These are phyloP conservation scores for Nyctibius grandis DNA, from an alignment of 2,797 vertebrate species.

Conservation along the genomic window DNA sequence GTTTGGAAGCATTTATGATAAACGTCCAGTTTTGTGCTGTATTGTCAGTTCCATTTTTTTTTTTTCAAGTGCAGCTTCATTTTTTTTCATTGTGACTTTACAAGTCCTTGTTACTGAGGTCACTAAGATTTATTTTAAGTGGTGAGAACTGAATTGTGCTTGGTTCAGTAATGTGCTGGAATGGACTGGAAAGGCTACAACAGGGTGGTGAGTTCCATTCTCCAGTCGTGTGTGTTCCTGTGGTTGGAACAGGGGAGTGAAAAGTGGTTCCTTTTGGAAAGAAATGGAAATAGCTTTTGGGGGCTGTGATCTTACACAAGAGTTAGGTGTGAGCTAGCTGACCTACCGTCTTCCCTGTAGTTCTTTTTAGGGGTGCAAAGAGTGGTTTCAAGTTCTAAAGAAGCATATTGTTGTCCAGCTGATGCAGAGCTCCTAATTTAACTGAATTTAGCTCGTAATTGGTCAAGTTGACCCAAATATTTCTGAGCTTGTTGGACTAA, in stretches of 20 bases:
- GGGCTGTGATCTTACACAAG: background rate
- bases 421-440: background rate
- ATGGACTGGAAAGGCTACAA: background rate
- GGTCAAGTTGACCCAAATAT: background rate
- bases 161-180: background rate
- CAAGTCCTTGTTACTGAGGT: background rate
- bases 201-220: background rate
- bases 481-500: background rate
- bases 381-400: background rate
- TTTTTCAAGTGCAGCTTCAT: background rate
- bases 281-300: background rate
- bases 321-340: background rate
- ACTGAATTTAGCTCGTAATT: background rate
- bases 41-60: accelerated
- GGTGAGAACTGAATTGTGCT: background rate
- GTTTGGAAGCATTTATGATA: background rate
- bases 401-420: background rate
- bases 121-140: background rate
- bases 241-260: background rate
- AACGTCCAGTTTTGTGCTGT: background rate
- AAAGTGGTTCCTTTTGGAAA: background rate
- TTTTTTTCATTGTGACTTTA: background rate
- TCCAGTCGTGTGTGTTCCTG: background rate
- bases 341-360: background rate
- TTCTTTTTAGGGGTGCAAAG: background rate